Evolutionary conservation across 2,113 vertebrate species (phyloP).

Genomic region (Phocoena sinus): DNA sequence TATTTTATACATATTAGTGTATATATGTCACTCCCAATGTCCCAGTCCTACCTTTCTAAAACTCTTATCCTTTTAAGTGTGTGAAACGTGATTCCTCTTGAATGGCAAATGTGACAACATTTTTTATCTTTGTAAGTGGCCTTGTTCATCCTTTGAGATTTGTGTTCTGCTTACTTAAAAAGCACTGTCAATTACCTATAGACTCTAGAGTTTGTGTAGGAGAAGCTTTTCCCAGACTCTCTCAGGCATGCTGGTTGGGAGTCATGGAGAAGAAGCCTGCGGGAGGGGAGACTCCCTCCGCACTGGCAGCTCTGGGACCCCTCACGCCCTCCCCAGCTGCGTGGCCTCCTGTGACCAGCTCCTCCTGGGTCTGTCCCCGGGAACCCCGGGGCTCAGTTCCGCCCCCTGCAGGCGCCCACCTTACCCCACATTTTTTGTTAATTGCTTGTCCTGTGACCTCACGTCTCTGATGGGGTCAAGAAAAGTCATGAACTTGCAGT

Average conservation of each 20-base stretch:
- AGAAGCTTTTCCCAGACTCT: neutral
- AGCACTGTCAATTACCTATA: neutral
- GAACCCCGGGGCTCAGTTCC: rapidly evolving
- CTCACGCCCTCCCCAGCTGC: neutral
- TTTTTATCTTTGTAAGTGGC: neutral
- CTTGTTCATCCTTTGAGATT: neutral
- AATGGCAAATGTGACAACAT: neutral
- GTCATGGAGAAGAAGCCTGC: neutral
- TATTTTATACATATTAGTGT: no score
- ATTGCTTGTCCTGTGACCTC: neutral
- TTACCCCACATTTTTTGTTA: rapidly evolving
- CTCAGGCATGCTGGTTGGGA: neutral
- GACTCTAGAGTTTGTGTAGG: no score
- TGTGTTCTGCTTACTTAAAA: neutral
- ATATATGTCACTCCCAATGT: no score
- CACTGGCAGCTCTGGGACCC: no score
- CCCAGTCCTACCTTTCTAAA: neutral
- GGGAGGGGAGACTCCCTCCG: neutral
- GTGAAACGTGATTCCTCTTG: neutral
- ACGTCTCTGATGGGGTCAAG: neutral
- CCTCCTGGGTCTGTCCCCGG: neutral
- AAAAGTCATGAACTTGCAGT: rapidly evolving
- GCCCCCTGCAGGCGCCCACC: rapidly evolving
- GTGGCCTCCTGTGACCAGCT: rapidly evolving
- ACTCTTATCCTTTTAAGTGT: neutral